These are phyloP conservation scores for Cryptus viduatorius DNA, from an alignment of 2,888 invertebrate species.

Conservation along the genomic window DNA sequence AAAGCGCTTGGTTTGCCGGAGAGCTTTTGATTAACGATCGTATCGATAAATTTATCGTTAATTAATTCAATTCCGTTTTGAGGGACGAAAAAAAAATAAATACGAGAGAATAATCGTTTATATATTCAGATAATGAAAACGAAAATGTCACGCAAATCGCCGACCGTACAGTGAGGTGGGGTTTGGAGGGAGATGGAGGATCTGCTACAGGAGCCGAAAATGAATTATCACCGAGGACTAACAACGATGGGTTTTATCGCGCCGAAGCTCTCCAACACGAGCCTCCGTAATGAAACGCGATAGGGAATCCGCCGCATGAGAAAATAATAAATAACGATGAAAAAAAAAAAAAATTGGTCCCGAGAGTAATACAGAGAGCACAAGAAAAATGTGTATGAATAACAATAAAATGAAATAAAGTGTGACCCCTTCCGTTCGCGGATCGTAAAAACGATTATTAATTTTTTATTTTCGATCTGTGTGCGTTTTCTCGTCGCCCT, in stretches of 20 bases:
- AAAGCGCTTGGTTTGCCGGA: background rate
- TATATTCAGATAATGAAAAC: background rate
- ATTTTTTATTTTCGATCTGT: conserved; percentile 70
- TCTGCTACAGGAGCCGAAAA: conserved; percentile 54
- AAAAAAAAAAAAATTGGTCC: background rate
- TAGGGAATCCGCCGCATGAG: background rate
- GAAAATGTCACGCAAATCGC: conserved; percentile 51
- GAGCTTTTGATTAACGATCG: conserved; percentile 8
- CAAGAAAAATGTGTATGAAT: conserved; percentile 47
- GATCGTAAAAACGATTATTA: conserved; percentile 71
- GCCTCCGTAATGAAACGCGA: conserved; percentile 8
- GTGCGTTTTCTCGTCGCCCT: background rate
- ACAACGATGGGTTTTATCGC: conserved; percentile 20
- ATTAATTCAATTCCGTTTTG: conserved; percentile 25
- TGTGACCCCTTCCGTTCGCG: conserved; percentile 34
- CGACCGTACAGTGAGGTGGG: conserved; percentile 14
- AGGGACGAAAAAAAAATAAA: background rate
- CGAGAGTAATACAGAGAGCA: background rate
- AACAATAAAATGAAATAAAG: conserved; percentile 36
- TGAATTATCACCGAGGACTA: conserved; percentile 40
- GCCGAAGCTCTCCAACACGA: background rate
- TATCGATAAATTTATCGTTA: conserved; percentile 33
- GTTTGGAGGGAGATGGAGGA: background rate
- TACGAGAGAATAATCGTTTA: background rate
- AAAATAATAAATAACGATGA: conserved; percentile 35